Conservation (phyloP, 2,888 invertebrate genomes). For the Deilephila elpenor region DNA sequence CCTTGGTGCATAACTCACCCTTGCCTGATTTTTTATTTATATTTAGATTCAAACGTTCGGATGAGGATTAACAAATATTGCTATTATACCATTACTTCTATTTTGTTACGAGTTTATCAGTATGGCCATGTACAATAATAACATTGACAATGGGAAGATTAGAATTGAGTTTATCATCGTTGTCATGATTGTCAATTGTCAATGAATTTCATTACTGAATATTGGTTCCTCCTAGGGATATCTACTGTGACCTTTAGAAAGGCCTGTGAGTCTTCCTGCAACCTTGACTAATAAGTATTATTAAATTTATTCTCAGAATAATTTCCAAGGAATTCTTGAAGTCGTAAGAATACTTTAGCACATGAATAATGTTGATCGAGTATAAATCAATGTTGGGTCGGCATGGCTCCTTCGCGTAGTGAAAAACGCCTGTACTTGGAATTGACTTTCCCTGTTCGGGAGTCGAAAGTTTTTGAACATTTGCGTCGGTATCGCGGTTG, state of each 20-base stretch:
- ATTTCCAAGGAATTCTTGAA: background rate
- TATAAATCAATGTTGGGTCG: conserved; percentile 60
- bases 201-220: too few relatives aligned
- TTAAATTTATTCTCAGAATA: background rate
- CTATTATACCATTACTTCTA: background rate
- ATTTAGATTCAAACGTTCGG: background rate
- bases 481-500: conserved; percentile 32
- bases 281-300: background rate
- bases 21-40: background rate
- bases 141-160: too few relatives aligned
- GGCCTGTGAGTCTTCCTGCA: too few relatives aligned
- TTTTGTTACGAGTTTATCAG: background rate
- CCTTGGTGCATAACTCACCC: too few relatives aligned
- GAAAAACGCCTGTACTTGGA: conserved; percentile 70
- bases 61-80: background rate
- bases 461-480: conserved; percentile 56
- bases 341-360: background rate
- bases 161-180: too few relatives aligned
- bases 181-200: too few relatives aligned
- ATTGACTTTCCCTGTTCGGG: conserved; percentile 77
- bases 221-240: too few relatives aligned
- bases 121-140: too few relatives aligned
- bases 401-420: conserved; percentile 54
- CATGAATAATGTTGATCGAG: conserved; percentile 43
- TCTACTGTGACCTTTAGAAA: background rate